Conservation (phyloP, 2,888 invertebrate genomes). For the Sclerodermus sp. region DNA sequence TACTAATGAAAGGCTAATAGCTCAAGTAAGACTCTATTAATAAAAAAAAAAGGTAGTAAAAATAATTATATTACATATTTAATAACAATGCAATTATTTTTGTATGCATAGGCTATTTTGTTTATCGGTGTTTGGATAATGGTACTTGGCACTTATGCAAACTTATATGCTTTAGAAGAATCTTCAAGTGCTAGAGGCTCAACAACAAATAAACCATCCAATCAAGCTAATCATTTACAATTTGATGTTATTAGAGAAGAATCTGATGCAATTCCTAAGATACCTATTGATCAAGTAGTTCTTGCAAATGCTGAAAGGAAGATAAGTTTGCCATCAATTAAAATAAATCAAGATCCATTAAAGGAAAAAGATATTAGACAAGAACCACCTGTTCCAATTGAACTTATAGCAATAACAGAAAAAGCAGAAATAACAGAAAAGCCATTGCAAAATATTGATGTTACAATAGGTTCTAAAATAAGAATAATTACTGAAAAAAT, state of each 20-base stretch:
- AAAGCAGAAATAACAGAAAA: constrained; percentile 35
- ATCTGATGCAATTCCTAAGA: constrained; percentile 25
- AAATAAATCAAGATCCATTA: no score
- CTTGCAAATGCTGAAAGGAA: constrained; percentile 29
- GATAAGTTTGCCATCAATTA: constrained; percentile 6
- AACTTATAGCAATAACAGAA: constrained; percentile 42
- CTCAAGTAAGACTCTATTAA: constrained; percentile 66
- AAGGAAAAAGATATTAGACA: constrained; percentile 38
- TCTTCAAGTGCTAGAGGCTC: constrained; percentile 53
- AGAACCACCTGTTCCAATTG: constrained; percentile 55
- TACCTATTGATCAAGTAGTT: constrained; percentile 22
- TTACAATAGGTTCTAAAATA: constrained; percentile 38
- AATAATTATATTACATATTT: constrained; percentile 1
- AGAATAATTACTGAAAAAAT: constrained; percentile 68
- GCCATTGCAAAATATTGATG: constrained; percentile 10
- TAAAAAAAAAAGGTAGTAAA: constrained; percentile 3
- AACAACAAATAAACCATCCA: constrained; percentile 37
- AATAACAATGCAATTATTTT: constrained; percentile 40
- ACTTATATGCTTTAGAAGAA: constrained; percentile 74
- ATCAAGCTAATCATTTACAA: constrained; percentile 45
- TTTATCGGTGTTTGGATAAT: constrained; percentile 83
- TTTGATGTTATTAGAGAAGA: constrained; percentile 39
- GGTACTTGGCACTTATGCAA: constrained; percentile 89
- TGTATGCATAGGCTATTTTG: constrained; percentile 74
- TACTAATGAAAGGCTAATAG: constrained; percentile 79